Base-by-base conservation (phyloP, 2,797 vertebrate genomes). In the Borostomias antarcticus region DNA sequence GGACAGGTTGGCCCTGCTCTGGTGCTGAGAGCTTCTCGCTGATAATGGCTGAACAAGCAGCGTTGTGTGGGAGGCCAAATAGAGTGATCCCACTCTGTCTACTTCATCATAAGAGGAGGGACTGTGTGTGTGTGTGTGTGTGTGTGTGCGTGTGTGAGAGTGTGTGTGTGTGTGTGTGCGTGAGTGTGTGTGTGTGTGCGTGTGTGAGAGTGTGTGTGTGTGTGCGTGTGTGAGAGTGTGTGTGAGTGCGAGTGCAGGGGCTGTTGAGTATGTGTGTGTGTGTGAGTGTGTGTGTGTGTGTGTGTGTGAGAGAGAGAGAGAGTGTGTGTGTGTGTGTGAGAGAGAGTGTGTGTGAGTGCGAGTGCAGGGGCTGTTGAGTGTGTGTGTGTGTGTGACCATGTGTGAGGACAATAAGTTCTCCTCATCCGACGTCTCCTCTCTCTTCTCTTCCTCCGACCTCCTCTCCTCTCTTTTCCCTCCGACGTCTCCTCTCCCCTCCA, bases 11-110 rank as follows among this genome's bases (percentile, higher is more conserved):
- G 85, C 83, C 74, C 59, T 72, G 70, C 79, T 87, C 81, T 82
- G 85, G 86, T 80, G 85, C 73, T 81, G 80, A 90, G 88, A 89
- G 86, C 74, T 85, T 87, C 87, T 88, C 73, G 72, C 82, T 84
- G 86, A 89, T 91, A 91, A 91, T 89, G 86, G 88, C 78, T 87
- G 84, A 89, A 90, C 87, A 85, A 91, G 88, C 86, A 85, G 83
- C 89, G 89, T 89, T 89, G 85, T 90, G 88, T 83, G 78, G 82
- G 82, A 86, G 75, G 71, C 82, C 82, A 86, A 86, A 87, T 86
- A 79, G 82, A 89, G 82, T 86, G 85, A 90, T 89, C 86, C 84
- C 82, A 79, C 85, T 89, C 81, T 82, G 48, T 73, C 68, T 80
- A 82, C 83, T 81, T 89, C 80, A 83, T 62, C 77, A 80, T 78